Base-by-base conservation (phyloP, 2,797 vertebrate species). In the Catamblyrhynchus diadema region DNA sequence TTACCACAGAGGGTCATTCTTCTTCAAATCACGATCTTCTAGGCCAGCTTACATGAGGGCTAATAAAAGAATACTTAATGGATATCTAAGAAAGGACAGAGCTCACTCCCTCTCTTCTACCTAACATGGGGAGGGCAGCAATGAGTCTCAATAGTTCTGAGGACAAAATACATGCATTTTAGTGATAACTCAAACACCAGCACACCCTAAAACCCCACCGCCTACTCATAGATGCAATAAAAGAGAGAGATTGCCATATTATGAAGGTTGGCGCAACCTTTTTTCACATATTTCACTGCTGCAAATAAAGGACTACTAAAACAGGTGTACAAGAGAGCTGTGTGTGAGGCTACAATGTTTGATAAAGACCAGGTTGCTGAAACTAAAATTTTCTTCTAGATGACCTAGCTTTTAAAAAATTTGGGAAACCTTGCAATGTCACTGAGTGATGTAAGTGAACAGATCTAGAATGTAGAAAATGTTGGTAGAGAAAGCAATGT, bases 271-370 rank as follows among this genome's bases (percentile, higher is more conserved):
- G 27, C 13, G 9, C 6, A 48, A 42, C 7, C 3, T 53, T 73
- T 81, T 39, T 61, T 20, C 32, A 84, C 3, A 2, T 44, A 69
- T 39, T 69, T 71, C 8, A 53, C 30, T 53, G 18, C 27, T 57
- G 11, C 3, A 2, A 86, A 86, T 50, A 62, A 84, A 67, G 4
- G 28, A 62, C 28, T 62, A 13, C 51, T 70, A 39, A 45, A 69
- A 53, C 57, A n/a, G 1, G 8, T 9, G 2, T 65, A 37, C 12
- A 81, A 39, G 19, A 71, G 16, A 91, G 42, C 6, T 0, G 0
- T 21, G 19, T 6, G 9, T 32, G 12, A 18, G 25, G 10, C 30
- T 75, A 24, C 21, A 60, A 39, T 5, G 9, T 15, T 54, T 59
- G 30, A 79, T 30, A 73, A 82, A 62, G 15, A 77, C 7, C 4